Evolutionary conservation across 2,113 vertebrate genomes (phyloP), one percentile per base, ranked within the genome.

Genomic region (Eudyptes chrysolophus): DNA sequence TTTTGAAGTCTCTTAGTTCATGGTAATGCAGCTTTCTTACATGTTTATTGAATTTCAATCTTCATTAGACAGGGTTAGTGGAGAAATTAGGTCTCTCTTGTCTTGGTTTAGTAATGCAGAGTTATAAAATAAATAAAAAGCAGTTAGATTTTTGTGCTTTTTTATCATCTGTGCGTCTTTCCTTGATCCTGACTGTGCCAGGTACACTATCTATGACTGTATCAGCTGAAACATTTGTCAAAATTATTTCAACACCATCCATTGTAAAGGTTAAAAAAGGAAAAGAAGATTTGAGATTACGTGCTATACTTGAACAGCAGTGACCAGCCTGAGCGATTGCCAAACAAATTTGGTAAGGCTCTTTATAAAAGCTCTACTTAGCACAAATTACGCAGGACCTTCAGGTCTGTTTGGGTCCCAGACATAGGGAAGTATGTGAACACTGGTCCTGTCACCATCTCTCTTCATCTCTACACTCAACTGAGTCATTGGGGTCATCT

Each of bases 21-120:
- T 77, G 71, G 79, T 90, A 48, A 96, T 92, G 74, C 82, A 83
- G 89, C 46, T 77, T 96, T 90, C 94, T 80, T 87, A 88, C 44
- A 92, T 94, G 89, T 96, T 97, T 97, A 96, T 96, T 94, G 95
- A 92, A 94, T 96, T 96, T 97, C 97, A 96, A 64, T 97, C 93
- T 94, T 97, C 94, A 96, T 97, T 97, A 96, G 70, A 74, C 75
- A 90, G 49, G 49, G 74, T 91, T 96, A 96, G 77, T 62, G 17
- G 70, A 90, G 68, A 97, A 96, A 97, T 94, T 96, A 89, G 75
- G 78, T 95, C 87, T 66, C 93, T 80, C 89, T 93, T 93, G 81
- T 95, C 90, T 34, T 66, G 68, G 36, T 77, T 96, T 83, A 80
- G 78, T 83, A 93, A 85, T 83, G 51, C 21, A 55, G 81, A 54